Conservation (phyloP, 2,113 vertebrate genomes). For the Trichomycterus rosablanca region DNA sequence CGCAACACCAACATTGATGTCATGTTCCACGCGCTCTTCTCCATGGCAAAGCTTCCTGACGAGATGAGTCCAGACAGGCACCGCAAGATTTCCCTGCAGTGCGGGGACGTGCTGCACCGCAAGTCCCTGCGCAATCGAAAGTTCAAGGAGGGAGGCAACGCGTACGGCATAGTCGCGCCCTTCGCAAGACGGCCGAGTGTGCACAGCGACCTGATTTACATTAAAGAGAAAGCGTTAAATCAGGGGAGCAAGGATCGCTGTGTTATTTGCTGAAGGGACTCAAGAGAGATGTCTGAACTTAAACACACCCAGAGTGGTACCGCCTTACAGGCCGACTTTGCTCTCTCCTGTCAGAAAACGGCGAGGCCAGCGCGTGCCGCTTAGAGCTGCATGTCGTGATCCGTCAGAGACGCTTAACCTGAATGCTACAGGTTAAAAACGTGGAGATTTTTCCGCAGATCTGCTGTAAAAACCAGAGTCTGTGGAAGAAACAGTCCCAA, state of each 20-base stretch:
- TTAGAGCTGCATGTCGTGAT: background rate
- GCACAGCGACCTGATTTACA: slow-evolving; percentile 97
- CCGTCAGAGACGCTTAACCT: background rate
- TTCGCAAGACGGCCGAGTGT: slow-evolving; percentile 91
- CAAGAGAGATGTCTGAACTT: background rate
- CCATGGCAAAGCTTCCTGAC: slow-evolving; percentile 89
- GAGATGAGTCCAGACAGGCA: slow-evolving; percentile 98
- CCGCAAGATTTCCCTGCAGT: slow-evolving; percentile 88
- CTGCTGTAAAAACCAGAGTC: background rate
- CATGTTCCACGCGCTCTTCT: slow-evolving; percentile 93
- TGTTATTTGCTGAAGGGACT: slow-evolving; percentile 77
- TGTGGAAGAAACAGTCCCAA: background rate
- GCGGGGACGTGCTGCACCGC: slow-evolving; percentile 85
- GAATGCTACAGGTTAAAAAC: background rate
- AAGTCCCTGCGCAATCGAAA: slow-evolving; percentile 82
- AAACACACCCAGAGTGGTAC: background rate
- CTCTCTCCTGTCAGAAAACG: background rate
- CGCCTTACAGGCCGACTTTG: too few species aligned
- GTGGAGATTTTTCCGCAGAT: background rate
- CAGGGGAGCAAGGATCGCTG: slow-evolving; percentile 89
- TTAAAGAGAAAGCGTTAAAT: slow-evolving; percentile 85
- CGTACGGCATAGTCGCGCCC: slow-evolving; percentile 88
- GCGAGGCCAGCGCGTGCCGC: background rate
- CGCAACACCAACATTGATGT: slow-evolving; percentile 91
- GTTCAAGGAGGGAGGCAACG: slow-evolving; percentile 78